Evolutionary conservation across 2,113 vertebrate genomes (phyloP), one percentile per base, ranked within the genome.

Genomic region (Cynocephalus volans): DNA sequence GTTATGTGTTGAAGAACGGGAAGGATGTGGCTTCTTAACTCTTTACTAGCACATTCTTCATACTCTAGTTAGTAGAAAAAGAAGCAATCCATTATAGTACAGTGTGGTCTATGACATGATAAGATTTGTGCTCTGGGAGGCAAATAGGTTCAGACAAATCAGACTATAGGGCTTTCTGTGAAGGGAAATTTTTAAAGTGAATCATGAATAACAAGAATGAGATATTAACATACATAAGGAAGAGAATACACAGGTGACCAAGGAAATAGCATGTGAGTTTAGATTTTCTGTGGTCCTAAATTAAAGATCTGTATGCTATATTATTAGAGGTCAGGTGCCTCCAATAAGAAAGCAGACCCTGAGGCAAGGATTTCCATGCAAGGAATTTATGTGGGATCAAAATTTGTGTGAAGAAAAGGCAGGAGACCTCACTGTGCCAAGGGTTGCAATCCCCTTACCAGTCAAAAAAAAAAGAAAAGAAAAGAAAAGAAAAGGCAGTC

Each of bases 141-240:
- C 10, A 88, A 69, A 72, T 8, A 64, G 45, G 77, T 65, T 79
- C 48, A 60, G 54, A 88, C n/a, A 92, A 88, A 88, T 70, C 52
- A 50, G 31, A 88, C 31, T 64, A n/a, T 48, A 58, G 73, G 64
- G 14, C 24, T 92, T 92, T 79, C 14, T 50, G 31, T 84, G 77
- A 89, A 84, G n/a, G 62, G n/a, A 79, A 73, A 69, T 65, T 2
- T 79, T 72, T 83, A 65, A 76, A 88, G 54, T 88, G 72, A 88
- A 31, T 88, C 21, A n/a, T 67, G 10, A 83, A 94, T 80, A 79
- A 33, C 50, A 19, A 76, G 69, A 94, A 54, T 28, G 52, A 76
- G 21, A 60, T 75, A 76, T 52, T 81, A 80, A 45, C 33, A 54
- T 45, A 60, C 41, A 67, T 26, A 62, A 82, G 79, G 48, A 77